These are phyloP conservation scores for Zoanthus sociatus DNA, from an alignment of 92 coral and sea anemone species.

Conservation along the genomic window DNA sequence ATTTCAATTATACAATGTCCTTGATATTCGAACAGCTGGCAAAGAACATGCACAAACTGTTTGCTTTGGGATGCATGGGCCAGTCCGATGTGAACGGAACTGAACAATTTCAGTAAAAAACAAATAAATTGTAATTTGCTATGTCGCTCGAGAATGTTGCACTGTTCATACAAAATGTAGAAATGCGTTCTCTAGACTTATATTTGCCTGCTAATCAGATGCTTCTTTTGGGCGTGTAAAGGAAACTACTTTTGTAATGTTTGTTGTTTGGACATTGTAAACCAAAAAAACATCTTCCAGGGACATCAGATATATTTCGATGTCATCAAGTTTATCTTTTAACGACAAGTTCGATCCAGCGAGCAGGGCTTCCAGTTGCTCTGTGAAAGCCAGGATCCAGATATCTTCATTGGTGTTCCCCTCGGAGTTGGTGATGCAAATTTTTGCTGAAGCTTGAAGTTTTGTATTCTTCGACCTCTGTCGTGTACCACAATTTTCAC, in stretches of 20 bases:
- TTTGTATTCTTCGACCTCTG: constrained; percentile 45
- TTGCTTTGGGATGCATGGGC: constrained; percentile 60
- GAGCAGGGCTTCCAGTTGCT: constrained; percentile 40
- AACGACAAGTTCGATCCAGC: constrained; percentile 32
- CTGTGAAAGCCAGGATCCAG: constrained; percentile 50
- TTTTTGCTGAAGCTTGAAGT: constrained; percentile 38
- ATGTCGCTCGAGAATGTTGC: constrained; percentile 42
- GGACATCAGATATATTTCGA: constrained; percentile 52
- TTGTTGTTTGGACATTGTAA: constrained; percentile 53
- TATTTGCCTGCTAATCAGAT: constrained; percentile 53
- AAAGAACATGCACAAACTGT: constrained; percentile 45
- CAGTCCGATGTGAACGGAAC: constrained; percentile 14
- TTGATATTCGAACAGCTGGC: constrained; percentile 10
- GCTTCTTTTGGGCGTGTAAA: constrained; percentile 23
- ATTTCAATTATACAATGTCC: background rate
- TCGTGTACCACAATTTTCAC: constrained; percentile 47
- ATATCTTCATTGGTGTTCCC: constrained; percentile 50
- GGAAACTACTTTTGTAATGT: constrained; percentile 35
- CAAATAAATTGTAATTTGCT: constrained; percentile 45
- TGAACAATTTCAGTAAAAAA: background rate
- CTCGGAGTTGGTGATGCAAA: constrained; percentile 39
- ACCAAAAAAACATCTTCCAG: constrained; percentile 38
- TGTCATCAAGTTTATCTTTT: constrained; percentile 34
- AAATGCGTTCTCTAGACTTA: constrained; percentile 48
- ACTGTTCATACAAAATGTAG: constrained; percentile 51